phyloP scores from a whole-genome alignment of 2,113 vertebrate species.

The Polyodon spathula region DNA sequence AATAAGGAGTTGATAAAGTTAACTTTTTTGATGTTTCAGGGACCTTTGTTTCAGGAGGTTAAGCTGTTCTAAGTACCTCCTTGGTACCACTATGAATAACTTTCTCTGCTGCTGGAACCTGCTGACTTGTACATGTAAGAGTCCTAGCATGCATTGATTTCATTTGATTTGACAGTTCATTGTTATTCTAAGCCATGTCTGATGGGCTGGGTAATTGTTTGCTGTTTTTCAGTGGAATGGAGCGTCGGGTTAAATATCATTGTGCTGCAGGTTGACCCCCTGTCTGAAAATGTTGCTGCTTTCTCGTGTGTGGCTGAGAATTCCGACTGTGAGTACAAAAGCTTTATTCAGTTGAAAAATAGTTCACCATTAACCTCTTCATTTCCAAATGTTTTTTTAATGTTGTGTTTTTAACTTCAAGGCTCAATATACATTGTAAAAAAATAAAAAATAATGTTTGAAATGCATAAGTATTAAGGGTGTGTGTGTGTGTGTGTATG shows the following conservation, averaged over 20 bases:
- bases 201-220: not conserved
- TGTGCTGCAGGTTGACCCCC: constrained; percentile 67
- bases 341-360: constrained; percentile 16
- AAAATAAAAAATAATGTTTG: no score
- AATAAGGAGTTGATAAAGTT: not conserved
- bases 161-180: no score
- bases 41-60: constrained; percentile 81
- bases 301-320: constrained; percentile 54
- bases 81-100: constrained; percentile 64
- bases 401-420: no score
- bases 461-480: no score
- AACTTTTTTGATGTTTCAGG: constrained; percentile 49
- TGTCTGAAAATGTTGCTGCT: constrained; percentile 78
- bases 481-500: no score
- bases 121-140: constrained; percentile 81
- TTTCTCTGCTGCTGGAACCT: constrained; percentile 94
- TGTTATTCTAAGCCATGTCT: not conserved
- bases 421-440: no score
- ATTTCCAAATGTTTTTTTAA: no score
- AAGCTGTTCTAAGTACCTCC: constrained; percentile 83
- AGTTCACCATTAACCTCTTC: not conserved
- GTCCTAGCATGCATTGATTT: not conserved
- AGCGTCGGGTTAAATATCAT: constrained; percentile 63
- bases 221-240: constrained; percentile 76
- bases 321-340: constrained; percentile 72